Evolutionary conservation across 2,113 vertebrate species (phyloP).

Genomic region (Festucalex cinctus): DNA sequence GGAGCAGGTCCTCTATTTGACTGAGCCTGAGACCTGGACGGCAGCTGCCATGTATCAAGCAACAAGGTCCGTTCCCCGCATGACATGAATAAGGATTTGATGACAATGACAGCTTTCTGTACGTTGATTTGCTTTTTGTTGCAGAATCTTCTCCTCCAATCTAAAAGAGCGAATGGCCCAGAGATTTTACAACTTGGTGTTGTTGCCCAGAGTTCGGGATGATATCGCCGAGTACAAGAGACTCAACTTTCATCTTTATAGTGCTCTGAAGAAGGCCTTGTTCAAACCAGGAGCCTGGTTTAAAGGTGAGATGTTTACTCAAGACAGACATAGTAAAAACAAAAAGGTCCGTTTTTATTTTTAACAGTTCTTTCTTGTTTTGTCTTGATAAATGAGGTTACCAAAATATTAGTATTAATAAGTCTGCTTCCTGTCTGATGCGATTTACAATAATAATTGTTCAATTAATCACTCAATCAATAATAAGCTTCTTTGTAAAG

Average conservation of each 20-base stretch:
- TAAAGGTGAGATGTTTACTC: constrained; percentile 80
- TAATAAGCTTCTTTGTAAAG: no score
- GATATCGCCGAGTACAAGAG: constrained; percentile 92
- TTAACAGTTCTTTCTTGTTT: neutral
- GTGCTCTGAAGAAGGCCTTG: constrained; percentile 91
- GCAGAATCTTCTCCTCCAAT: constrained; percentile 94
- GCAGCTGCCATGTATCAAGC: constrained; percentile 97
- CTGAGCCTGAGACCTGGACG: constrained; percentile 89
- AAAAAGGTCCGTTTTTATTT: no score
- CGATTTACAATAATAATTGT: no score
- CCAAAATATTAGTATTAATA: no score
- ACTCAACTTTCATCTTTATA: constrained; percentile 96
- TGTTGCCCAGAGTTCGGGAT: constrained; percentile 87
- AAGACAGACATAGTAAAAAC: neutral
- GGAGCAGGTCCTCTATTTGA: constrained; percentile 96
- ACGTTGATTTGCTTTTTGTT: neutral
- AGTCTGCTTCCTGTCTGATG: no score
- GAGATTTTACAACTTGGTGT: constrained; percentile 92
- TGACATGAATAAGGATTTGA: neutral
- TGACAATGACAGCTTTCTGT: neutral
- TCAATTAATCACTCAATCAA: no score
- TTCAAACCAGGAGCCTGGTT: constrained; percentile 98
- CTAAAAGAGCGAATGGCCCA: constrained; percentile 96
- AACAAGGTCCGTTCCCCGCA: constrained; percentile 76
- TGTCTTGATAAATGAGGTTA: no score